A percentile compares a stretch with the other conserved stretches of the same genome.
Evolutionary conservation across 2,113 vertebrate genomes (phyloP).

Genomic region (Neolamprologus hecqui): DNA sequence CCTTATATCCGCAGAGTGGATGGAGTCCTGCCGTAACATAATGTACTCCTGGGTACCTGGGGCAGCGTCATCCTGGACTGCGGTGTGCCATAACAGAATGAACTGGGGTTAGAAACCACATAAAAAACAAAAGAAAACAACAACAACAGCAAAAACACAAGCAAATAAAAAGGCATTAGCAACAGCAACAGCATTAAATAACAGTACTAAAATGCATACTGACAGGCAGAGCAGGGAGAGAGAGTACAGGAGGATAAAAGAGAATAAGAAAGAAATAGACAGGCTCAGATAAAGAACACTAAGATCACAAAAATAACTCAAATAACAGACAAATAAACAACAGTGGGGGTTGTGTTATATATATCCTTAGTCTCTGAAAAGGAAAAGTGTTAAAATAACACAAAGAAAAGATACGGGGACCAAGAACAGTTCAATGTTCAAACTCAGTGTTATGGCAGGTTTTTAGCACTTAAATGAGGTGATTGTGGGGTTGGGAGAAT

Average conservation of each 20-base stretch:
- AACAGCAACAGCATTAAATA: conserved; percentile 6
- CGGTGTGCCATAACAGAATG: conserved; percentile 96
- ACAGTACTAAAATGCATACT: not conserved
- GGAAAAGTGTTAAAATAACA: conserved; percentile 22
- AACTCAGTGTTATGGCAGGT: conserved; percentile 1
- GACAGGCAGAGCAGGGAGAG: not conserved
- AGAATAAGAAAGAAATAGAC: not conserved
- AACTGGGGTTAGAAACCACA: conserved; percentile 82
- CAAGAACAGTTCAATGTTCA: not conserved
- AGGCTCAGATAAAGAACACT: conserved; percentile 16
- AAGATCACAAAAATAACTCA: conserved; percentile 32
- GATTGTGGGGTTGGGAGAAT: not conserved
- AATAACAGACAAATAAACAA: conserved; percentile 18
- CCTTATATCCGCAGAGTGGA: conserved; percentile 99
- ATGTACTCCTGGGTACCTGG: conserved; percentile 99
- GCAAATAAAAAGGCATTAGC: conserved; percentile 43
- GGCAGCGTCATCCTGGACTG: conserved; percentile 99
- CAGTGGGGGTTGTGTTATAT: not conserved
- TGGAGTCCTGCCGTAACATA: conserved; percentile 99
- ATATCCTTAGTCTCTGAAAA: conserved; percentile 16
- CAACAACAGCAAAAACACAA: conserved; percentile 26
- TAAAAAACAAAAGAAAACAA: conserved; percentile 34
- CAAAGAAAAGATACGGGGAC: not conserved
- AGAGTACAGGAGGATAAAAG: conserved; percentile 4
- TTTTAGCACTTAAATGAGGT: not conserved